Percentiles rank a stretch among this genome's conserved stretches.
Conservation (phyloP, 1,140 invertebrate genomes). For the Stenopsyche tienmushanensis region DNA sequence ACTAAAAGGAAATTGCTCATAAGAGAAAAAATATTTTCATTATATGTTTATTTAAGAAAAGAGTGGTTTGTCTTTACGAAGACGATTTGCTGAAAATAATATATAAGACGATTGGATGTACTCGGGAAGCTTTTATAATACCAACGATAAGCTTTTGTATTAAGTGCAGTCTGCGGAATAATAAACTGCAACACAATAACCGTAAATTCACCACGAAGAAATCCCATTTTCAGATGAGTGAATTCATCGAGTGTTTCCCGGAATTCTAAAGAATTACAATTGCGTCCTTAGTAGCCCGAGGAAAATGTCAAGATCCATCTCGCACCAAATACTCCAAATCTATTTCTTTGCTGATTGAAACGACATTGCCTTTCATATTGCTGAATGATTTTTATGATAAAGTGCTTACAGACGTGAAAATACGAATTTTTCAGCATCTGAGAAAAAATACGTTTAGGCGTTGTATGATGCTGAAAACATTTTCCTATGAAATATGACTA, state of each 20-base stretch:
- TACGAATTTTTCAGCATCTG: neutral
- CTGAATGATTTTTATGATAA: slow-evolving; percentile 1
- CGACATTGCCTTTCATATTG: neutral
- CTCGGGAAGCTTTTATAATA: neutral
- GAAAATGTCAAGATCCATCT: no score
- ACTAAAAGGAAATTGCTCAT: no score
- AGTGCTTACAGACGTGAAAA: neutral
- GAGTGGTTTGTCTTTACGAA: no score
- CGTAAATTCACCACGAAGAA: neutral
- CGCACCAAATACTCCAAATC: no score
- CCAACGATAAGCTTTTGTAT: neutral
- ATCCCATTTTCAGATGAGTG: neutral
- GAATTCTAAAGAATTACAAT: neutral
- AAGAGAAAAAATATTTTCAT: no score
- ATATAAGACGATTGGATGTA: no score
- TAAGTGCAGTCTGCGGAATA: neutral
- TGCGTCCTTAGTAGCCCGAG: no score
- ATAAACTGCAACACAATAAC: neutral
- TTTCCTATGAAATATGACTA: no score
- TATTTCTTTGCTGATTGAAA: neutral
- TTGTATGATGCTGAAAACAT: no score
- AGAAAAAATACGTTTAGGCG: no score
- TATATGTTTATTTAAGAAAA: no score
- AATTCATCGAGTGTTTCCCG: neutral
- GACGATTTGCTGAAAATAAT: no score